Evolutionary conservation across 1,140 invertebrate species (phyloP), one percentile per base, ranked within the genome.

Genomic region (Aphelinus certus): DNA sequence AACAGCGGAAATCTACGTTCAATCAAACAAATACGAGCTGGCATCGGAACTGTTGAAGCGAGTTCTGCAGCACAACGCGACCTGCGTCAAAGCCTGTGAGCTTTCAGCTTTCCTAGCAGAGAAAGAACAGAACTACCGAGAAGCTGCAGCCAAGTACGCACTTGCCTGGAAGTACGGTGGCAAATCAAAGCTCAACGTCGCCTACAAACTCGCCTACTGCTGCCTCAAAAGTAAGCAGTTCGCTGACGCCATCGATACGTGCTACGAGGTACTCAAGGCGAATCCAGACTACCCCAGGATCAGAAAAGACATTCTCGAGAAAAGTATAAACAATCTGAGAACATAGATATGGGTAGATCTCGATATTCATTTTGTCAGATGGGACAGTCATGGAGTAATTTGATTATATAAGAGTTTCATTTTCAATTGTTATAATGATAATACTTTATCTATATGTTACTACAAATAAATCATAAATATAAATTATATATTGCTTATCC

Each of bases 281-380:
- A 94, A 94, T 87, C 95, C 96, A 0, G 95, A 97, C 78, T 98
- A 97, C 89, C 94, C 95, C 0, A 94, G 95, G 78, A 94, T 99
- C 4, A 92, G 91, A 75, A 98, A 97, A 84, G 97, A 98, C 76
- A 96, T 99, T 79, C 88, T 98, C 48, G 97, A 98, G 76, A 98
- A 98, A 87, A 95, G 95, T n/a, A 91, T 96, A 76, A 91, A 91
- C 80, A 95, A 94, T 89, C 89, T 97, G 77, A 89, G 95, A 79
- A 91, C 92, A 26, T 26, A 26, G 26, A 26, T 26, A 26, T 26
- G 26, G 26, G 26, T 26, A 26, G 26, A 26, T 26, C 26, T 26
- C 26, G 26, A 26, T 26, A 26, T 26, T 26, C 26, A 26, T 26
- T 26, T 26, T 26, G 26, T 26, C 26, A 26, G 26, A 26, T 26